Conservation (phyloP, 2,113 vertebrate species). For the Terrapene triunguis region DNA sequence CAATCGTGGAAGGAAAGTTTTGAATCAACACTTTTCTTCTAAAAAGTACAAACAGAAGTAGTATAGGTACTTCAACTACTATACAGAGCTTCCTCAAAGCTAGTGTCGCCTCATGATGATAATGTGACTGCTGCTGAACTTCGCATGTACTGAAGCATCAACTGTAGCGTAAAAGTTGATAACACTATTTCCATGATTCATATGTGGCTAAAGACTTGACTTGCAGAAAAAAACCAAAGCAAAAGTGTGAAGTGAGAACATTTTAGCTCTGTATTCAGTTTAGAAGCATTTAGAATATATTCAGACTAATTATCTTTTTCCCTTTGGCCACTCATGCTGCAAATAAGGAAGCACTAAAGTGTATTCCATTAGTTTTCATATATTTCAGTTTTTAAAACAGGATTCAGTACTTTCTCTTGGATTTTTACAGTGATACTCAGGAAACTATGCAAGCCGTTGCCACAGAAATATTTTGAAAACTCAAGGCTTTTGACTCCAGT, state of each 20-base stretch:
- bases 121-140: not conserved
- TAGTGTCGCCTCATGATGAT: not conserved
- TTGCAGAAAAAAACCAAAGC: not conserved
- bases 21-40: not conserved
- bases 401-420: not conserved
- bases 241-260: not conserved
- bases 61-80: not conserved
- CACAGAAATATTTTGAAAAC: not conserved
- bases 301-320: not conserved
- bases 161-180: not conserved
- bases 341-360: not conserved
- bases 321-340: not conserved
- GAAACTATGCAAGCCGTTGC: not conserved
- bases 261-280: not conserved
- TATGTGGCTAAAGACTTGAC: not conserved
- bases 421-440: not conserved
- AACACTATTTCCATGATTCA: not conserved
- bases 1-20: not conserved
- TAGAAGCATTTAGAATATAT: not conserved
- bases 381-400: not conserved
- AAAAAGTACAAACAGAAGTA: not conserved
- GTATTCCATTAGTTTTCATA: not conserved
- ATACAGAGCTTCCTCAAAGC: not conserved
- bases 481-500: not conserved
- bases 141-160: not conserved